Conservation (phyloP, 2,888 invertebrate genomes). For the Caenorhabditis sp. region DNA sequence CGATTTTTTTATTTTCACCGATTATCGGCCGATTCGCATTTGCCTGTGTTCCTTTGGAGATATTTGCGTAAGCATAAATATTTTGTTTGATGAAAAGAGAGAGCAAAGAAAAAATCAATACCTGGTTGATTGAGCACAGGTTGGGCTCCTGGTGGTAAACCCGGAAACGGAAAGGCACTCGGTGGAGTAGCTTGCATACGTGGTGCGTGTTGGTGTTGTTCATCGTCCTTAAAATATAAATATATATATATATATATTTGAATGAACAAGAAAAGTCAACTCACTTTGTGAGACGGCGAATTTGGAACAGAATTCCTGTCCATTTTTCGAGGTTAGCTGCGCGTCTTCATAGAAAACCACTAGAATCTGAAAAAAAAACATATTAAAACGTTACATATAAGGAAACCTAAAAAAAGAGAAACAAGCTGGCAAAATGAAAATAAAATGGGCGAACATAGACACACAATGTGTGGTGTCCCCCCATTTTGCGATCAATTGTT, state of each 20-base stretch:
- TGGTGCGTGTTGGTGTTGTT: not conserved
- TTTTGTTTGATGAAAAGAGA: too few relatives aligned
- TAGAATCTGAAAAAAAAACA: not conserved
- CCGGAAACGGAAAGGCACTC: constrained; percentile 29
- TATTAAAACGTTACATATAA: not conserved
- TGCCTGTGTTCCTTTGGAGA: too few relatives aligned
- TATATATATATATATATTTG: constrained; percentile 9
- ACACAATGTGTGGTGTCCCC: not conserved
- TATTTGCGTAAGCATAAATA: too few relatives aligned
- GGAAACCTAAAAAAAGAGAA: not conserved
- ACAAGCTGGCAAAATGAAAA: not conserved
- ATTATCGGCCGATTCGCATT: too few relatives aligned
- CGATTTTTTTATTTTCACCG: too few relatives aligned
- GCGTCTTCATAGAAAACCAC: not conserved
- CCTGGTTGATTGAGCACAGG: constrained; percentile 32
- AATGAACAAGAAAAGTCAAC: not conserved
- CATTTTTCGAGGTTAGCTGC: not conserved
- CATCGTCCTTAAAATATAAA: constrained; percentile 14
- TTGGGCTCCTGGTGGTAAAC: constrained; percentile 7
- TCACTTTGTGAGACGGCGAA: constrained; percentile 31
- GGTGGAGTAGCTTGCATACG: constrained; percentile 26
- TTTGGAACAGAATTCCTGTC: constrained; percentile 22
- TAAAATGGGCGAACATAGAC: not conserved
- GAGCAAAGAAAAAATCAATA: not conserved
- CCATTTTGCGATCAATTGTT: constrained; percentile 5